Percentiles rank a stretch among this genome's conserved stretches.
Conservation (phyloP, 1,140 invertebrate species). For the Venustaconcha ellipsiformis region DNA sequence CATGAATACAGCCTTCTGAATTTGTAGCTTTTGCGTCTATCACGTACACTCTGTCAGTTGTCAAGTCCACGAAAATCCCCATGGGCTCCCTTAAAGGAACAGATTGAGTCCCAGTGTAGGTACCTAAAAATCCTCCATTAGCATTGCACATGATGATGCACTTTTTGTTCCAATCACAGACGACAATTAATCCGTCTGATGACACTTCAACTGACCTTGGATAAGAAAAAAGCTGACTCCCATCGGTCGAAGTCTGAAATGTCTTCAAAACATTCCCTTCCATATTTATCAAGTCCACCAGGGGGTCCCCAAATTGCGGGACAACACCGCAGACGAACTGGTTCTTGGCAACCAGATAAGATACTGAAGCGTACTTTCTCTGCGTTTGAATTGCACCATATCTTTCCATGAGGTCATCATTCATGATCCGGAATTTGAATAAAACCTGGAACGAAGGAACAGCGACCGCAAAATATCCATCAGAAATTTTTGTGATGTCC, state of each 20-base stretch:
- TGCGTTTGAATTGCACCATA: conserved; percentile 9
- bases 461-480: conserved; percentile 20
- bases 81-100: conserved; percentile 25
- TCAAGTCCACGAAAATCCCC: conserved; percentile 8
- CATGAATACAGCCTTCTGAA: conserved; percentile 13
- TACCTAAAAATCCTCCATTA: conserved; percentile 10
- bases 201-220: conserved; percentile 22
- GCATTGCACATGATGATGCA: conserved; percentile 24
- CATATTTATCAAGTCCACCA: conserved; percentile 18
- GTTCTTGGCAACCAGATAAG: conserved; percentile 1
- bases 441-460: conserved; percentile 23
- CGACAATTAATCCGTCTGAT: conserved; percentile 15
- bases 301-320: conserved; percentile 28
- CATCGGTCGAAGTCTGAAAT: not conserved
- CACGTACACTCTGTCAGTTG: conserved; percentile 12
- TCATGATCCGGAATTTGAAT: conserved; percentile 18
- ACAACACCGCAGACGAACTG: conserved; percentile 27
- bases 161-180: conserved; percentile 31
- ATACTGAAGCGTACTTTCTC: conserved; percentile 18
- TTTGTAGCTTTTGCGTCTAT: conserved; percentile 22
- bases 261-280: conserved; percentile 16
- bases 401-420: conserved; percentile 8
- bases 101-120: conserved; percentile 18
- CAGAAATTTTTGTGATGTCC: conserved; percentile 19
- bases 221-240: conserved; percentile 14